phyloP scores from a whole-genome alignment of 2,888 invertebrate genomes.

The Unio pictorum region DNA sequence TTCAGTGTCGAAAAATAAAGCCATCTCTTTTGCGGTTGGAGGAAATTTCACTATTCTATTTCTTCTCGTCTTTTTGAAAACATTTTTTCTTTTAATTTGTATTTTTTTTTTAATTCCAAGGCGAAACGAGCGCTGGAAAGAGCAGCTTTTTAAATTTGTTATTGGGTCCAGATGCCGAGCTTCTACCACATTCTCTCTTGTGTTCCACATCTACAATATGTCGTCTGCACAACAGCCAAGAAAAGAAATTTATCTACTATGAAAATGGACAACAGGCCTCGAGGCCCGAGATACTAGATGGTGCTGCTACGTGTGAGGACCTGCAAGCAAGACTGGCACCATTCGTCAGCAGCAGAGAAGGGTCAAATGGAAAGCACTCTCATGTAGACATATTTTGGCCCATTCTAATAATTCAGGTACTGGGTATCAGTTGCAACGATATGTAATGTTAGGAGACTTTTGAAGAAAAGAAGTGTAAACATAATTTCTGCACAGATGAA shows the following conservation, averaged over 20 bases:
- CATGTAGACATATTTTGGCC: conserved; percentile 57
- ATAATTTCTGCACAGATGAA: too few species aligned
- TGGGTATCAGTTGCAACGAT: not conserved
- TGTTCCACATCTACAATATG: conserved; percentile 59
- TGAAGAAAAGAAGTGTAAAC: too few species aligned
- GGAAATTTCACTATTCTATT: too few species aligned
- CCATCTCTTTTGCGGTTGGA: too few species aligned
- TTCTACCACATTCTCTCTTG: conserved; percentile 56
- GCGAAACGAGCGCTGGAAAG: conserved; percentile 64
- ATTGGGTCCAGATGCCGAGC: conserved; percentile 41
- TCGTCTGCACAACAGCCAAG: conserved; percentile 31
- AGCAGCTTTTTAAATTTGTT: conserved; percentile 62
- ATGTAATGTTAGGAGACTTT: too few species aligned
- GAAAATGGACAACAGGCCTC: too few species aligned
- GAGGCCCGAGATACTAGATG: too few species aligned
- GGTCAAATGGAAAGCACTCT: conserved; percentile 23
- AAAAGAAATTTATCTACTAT: conserved; percentile 11
- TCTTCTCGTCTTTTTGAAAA: too few species aligned
- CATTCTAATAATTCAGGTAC: conserved; percentile 51
- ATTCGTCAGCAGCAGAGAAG: conserved; percentile 26
- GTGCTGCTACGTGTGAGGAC: not conserved
- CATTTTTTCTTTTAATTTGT: too few species aligned
- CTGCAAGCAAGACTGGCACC: conserved; percentile 17
- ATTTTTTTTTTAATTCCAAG: conserved; percentile 21
- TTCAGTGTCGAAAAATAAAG: too few species aligned